Base-by-base conservation (phyloP, 23 tunicate species). In the Styela plicata region DNA sequence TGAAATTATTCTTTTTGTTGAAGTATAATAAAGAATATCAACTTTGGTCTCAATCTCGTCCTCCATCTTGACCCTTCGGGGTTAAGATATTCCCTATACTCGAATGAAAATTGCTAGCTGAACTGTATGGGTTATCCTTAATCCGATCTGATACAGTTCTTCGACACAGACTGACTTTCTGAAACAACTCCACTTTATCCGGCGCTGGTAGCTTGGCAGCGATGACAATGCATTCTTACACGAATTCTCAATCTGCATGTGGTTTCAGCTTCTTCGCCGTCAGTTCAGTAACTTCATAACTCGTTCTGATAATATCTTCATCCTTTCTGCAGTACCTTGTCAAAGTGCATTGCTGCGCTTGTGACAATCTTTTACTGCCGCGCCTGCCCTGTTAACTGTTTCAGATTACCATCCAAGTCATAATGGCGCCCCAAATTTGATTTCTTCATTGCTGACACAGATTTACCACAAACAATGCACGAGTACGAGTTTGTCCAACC, bases 71-170 rank as follows among this genome's bases (percentile, higher is more conserved):
- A n/a, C n/a, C n/a, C n/a, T n/a, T n/a, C n/a, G n/a, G n/a, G n/a
- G n/a, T n/a, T n/a, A n/a, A n/a, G n/a, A n/a, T n/a, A n/a, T n/a
- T n/a, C n/a, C n/a, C n/a, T n/a, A 16, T 74, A 63, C 63, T 27
- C 64, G 79, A 27, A 74, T 74, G 79, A 27, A 74, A 27, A 74
- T 31, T 74, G 64, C 79, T 57, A 57, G 64, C 64, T 57, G 64
- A 20, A 20, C 64, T 57, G 64, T 57, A 57, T 57, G 18, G 64
- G 64, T 57, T 57, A 20, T 79, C 89, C 85, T 70, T 17, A 86
- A 86, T 86, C 85, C 89, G 74, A 86, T 70, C 85, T 86, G 89
- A 86, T 61, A 86, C 63, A 73, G 89, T 86, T 84, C 89, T 85
- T 79, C 89, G 73, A 19, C 83, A 85, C 78, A 85, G 78, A 85